phyloP scores from a whole-genome alignment of 2,888 invertebrate species.

The Deilephila elpenor region DNA sequence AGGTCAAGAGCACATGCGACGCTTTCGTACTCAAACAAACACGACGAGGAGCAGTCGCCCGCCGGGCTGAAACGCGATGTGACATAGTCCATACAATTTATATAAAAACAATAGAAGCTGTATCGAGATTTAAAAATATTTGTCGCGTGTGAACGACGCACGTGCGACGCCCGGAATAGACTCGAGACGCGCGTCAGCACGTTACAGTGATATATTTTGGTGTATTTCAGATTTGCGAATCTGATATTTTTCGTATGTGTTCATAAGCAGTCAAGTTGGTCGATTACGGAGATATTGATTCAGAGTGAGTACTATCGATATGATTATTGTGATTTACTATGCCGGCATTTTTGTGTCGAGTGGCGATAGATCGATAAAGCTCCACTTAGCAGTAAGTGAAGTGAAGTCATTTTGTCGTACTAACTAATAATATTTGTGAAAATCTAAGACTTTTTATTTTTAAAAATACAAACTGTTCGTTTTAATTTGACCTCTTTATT shows the following conservation, averaged over 20 bases:
- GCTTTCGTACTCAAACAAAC: constrained; percentile 53
- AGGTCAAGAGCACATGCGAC: constrained; percentile 78
- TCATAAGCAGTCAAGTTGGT: constrained; percentile 45
- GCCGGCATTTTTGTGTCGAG: too few relatives aligned
- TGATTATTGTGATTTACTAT: neutral
- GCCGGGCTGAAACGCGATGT: constrained; percentile 63
- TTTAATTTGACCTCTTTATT: too few relatives aligned
- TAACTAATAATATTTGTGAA: too few relatives aligned
- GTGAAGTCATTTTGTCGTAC: too few relatives aligned
- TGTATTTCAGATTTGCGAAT: neutral
- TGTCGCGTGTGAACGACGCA: constrained; percentile 41
- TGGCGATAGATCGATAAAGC: too few relatives aligned
- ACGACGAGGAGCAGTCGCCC: constrained; percentile 66
- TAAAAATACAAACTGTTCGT: too few relatives aligned
- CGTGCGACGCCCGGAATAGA: constrained; percentile 26
- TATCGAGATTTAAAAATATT: constrained; percentile 18
- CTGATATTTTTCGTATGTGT: neutral
- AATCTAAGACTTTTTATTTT: too few relatives aligned
- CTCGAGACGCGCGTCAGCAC: constrained; percentile 10
- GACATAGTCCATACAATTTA: constrained; percentile 55
- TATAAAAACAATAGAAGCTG: constrained; percentile 39
- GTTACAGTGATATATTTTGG: constrained; percentile 18
- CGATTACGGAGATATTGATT: constrained; percentile 40
- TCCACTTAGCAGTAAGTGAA: neutral
- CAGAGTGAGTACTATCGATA: constrained; percentile 53